Conservation (phyloP, 1,140 invertebrate species). For the Prorops nasuta region DNA sequence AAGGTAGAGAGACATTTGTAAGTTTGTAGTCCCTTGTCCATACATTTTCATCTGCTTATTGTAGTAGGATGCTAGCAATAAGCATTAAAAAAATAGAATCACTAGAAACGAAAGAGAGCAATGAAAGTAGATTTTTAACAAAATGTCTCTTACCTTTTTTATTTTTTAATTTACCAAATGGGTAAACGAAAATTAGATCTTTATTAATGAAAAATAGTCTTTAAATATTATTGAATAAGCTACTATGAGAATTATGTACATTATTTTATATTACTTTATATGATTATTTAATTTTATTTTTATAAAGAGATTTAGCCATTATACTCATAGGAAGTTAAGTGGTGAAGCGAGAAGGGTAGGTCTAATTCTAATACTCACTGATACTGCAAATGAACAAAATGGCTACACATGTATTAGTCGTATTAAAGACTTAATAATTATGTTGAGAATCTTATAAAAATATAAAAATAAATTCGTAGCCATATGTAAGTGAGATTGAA, state of each 20-base stretch:
- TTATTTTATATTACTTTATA: slow-evolving; percentile 48
- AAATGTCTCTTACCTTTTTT: too few relatives aligned
- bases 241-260: slow-evolving; percentile 31
- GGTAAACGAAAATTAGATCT: too few relatives aligned
- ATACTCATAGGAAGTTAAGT: slow-evolving; percentile 34
- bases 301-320: slow-evolving; percentile 41
- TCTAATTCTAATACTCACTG: slow-evolving; percentile 26
- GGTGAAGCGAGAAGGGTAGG: slow-evolving; percentile 13
- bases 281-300: slow-evolving; percentile 50
- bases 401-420: slow-evolving; percentile 36
- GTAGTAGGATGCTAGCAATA: too few relatives aligned
- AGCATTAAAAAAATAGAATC: too few relatives aligned
- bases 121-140: too few relatives aligned
- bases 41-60: too few relatives aligned
- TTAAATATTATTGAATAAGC: slow-evolving; percentile 24
- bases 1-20: too few relatives aligned
- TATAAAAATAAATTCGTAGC: slow-evolving; percentile 24
- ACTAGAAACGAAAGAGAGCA: too few relatives aligned
- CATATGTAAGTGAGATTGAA: slow-evolving; percentile 20
- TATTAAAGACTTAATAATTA: slow-evolving; percentile 31
- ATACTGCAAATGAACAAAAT: slow-evolving; percentile 26
- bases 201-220: slow-evolving; percentile 19
- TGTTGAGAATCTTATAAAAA: slow-evolving; percentile 15
- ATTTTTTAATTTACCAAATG: too few relatives aligned
- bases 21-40: too few relatives aligned